Base-by-base conservation (phyloP, 2,797 vertebrate genomes). In the Hemitrygon akajei region DNA sequence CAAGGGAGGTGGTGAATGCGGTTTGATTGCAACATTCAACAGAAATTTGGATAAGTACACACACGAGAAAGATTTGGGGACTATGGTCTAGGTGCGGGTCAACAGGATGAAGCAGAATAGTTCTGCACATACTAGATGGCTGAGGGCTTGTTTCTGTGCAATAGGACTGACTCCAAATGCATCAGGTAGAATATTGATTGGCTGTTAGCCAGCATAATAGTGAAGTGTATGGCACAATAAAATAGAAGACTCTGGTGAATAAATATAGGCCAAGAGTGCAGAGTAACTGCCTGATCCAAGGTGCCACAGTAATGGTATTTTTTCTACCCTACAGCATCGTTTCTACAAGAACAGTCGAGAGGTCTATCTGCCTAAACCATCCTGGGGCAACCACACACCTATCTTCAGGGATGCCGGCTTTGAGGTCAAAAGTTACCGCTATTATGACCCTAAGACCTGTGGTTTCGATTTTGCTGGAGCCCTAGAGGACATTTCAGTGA, bases 321-420 rank as follows among this genome's bases (percentile, higher is more conserved):
- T 69, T 87, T 30, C 56, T 84, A 30, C 11, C 37, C 56, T 93
- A 75, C 95, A 99, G 99, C 97, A 98, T 96, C 97, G 99, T 25
- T 99, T 99, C 96, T 98, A 99, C 95, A 97, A 96, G 94, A 96
- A 95, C 27, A 97, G 97, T 89, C 96, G 94, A 81, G 98, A 99
- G 2, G 97, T 99, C 63, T 99, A 98, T 94, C 96, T 99, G 89
- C 99, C 99, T 94, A 99, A 99, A 95, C 99, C 99, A 0, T 98
- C 98, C 94, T 99, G 99, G 99, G 99, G 99, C 86, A 99, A 99
- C 95, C 99, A 99, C 96, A 99, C 99, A 0, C 98, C 99, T 92
- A 98, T 99, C 96, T 99, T 99, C 96, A 97, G 98, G 94, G 99
- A 99, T 0, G 98, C 98, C 1, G 98, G 99, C 94, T 95, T 99